A percentile compares a stretch with the other conserved stretches of the same genome.
phyloP scores from a whole-genome alignment of 2,113 vertebrate genomes.

The Trachemys scripta region DNA sequence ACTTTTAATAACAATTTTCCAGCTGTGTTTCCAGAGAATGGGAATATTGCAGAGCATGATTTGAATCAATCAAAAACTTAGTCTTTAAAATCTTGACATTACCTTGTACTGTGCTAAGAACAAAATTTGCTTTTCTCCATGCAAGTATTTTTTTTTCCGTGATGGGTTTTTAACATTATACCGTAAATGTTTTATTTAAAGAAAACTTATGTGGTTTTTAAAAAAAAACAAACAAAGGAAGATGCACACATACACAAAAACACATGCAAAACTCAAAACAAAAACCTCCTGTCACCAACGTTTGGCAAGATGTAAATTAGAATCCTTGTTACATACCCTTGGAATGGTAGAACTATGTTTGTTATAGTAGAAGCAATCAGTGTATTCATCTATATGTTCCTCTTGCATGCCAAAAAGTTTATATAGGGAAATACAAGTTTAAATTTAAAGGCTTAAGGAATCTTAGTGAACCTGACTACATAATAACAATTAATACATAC shows the following conservation, averaged over 20 bases:
- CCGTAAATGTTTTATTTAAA: constrained; percentile 32
- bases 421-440: constrained; percentile 54
- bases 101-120: constrained; percentile 63
- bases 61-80: constrained; percentile 85
- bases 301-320: constrained; percentile 44
- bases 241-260: not conserved
- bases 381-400: constrained; percentile 36
- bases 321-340: constrained; percentile 29
- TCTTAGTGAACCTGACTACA: constrained; percentile 25
- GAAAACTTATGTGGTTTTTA: constrained; percentile 23
- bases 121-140: constrained; percentile 53
- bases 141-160: constrained; percentile 44
- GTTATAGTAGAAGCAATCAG: constrained; percentile 15
- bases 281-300: constrained; percentile 25
- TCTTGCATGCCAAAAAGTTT: constrained; percentile 71
- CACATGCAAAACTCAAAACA: not conserved
- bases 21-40: constrained; percentile 83
- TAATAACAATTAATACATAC: constrained; percentile 7
- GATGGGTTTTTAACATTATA: constrained; percentile 33
- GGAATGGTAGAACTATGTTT: constrained; percentile 48
- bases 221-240: not conserved
- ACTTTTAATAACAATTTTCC: constrained; percentile 82
- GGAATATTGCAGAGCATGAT: constrained; percentile 83
- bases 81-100: constrained; percentile 21
- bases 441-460: constrained; percentile 46